Conservation (phyloP, 2,113 vertebrate species). For the Ondatra zibethicus region DNA sequence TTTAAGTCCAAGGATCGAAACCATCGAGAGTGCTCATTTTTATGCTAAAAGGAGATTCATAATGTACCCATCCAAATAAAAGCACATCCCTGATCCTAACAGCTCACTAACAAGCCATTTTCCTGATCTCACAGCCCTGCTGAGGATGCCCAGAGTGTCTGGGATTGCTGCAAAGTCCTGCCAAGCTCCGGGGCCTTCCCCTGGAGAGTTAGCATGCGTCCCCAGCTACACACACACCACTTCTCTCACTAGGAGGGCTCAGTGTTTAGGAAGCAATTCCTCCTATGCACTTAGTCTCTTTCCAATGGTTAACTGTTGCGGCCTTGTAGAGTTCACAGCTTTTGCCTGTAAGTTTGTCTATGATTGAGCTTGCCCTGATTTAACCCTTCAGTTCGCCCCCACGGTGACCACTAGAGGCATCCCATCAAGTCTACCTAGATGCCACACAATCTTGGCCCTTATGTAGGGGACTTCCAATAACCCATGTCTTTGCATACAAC, state of each 20-base stretch:
- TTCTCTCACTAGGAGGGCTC: neutral
- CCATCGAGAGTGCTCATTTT: neutral
- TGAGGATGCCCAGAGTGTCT: neutral
- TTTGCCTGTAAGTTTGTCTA: neutral
- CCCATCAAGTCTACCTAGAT: neutral
- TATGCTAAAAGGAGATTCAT: neutral
- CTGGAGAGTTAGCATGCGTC: neutral
- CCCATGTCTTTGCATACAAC: neutral
- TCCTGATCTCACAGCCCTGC: neutral
- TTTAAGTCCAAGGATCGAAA: neutral
- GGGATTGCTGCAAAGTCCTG: neutral
- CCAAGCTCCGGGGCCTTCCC: neutral
- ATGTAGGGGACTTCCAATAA: neutral
- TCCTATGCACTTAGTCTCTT: neutral
- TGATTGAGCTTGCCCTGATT: neutral
- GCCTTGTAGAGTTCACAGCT: neutral
- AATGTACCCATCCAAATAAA: neutral
- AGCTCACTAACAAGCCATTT: neutral
- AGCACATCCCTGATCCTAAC: neutral
- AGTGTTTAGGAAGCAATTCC: neutral
- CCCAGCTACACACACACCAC: neutral
- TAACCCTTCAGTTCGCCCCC: neutral
- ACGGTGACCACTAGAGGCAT: neutral
- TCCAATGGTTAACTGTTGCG: neutral
- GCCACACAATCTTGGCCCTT: neutral